Evolutionary conservation across 2,797 vertebrate species (phyloP).

Genomic region (Lagorchestes hirsutus): DNA sequence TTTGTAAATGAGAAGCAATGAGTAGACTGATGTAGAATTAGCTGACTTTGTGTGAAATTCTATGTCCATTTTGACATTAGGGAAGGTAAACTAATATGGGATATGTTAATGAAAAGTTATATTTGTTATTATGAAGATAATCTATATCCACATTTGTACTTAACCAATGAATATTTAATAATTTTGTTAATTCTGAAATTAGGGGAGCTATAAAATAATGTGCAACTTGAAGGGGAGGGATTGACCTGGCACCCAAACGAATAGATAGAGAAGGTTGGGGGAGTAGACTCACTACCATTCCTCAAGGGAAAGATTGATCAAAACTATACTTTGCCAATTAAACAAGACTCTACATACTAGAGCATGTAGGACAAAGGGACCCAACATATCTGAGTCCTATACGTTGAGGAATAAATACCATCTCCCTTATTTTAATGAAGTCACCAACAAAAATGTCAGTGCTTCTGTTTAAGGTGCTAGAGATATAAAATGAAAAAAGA

Average conservation of each 20-base stretch:
- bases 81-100: neutral
- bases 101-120: neutral
- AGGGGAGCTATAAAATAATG: no score
- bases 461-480: neutral
- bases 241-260: neutral
- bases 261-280: neutral
- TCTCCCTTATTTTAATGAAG: neutral
- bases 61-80: neutral
- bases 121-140: neutral
- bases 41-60: neutral
- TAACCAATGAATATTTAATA: neutral
- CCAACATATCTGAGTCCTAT: neutral
- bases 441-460: neutral
- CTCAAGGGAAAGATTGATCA: neutral
- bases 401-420: neutral
- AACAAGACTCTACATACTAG: neutral
- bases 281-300: neutral
- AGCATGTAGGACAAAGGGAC: neutral
- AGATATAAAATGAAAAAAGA: neutral
- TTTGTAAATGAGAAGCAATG: neutral
- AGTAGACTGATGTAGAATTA: neutral
- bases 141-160: neutral
- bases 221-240: neutral
- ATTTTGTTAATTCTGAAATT: neutral
- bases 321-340: neutral